phyloP scores from a whole-genome alignment of 2,113 vertebrate species.

The Notechis scutatus region DNA sequence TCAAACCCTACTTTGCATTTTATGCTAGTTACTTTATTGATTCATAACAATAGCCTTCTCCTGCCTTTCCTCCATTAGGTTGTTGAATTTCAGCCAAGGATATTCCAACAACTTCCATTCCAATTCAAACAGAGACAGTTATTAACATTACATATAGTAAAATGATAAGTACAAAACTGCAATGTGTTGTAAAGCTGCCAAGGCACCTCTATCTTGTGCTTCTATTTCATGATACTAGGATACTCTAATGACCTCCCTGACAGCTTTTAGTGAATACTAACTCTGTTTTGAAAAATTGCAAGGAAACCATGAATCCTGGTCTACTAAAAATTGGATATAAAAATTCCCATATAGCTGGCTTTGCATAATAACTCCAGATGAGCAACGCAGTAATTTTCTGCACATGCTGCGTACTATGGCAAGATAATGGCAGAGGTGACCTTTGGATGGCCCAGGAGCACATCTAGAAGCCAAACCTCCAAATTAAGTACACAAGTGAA shows the following conservation, averaged over 20 bases:
- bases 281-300: not conserved
- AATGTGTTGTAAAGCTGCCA: not conserved
- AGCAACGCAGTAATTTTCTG: not conserved
- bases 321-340: not conserved
- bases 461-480: not conserved
- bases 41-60: too few species aligned
- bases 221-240: not conserved
- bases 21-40: too few species aligned
- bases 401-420: not conserved
- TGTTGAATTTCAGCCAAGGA: not conserved
- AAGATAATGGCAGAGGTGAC: not conserved
- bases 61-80: not conserved
- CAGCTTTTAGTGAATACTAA: not conserved
- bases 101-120: not conserved
- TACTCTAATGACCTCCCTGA: not conserved
- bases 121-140: not conserved
- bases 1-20: too few species aligned
- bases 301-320: not conserved
- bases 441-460: not conserved
- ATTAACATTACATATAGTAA: not conserved
- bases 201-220: not conserved
- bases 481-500: not conserved
- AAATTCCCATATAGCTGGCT: not conserved
- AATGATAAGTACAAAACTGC: not conserved
- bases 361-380: not conserved